Evolutionary conservation across 2,888 invertebrate species (phyloP).

Genomic region (Polydrusus pterygomalis): DNA sequence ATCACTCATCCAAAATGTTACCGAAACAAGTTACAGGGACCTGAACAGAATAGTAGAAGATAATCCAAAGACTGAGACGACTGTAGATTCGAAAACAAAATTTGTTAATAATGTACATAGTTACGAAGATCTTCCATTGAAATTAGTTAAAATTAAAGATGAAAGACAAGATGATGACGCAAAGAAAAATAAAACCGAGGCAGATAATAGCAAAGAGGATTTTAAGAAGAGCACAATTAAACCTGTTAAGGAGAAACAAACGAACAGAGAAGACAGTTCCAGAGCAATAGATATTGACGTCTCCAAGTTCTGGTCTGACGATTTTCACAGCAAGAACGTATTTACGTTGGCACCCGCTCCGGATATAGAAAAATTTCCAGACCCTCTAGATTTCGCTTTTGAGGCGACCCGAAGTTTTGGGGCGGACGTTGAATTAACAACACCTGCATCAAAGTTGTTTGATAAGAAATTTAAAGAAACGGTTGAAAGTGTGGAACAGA

Average conservation of each 20-base stretch:
- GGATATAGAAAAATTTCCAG: constrained; percentile 67
- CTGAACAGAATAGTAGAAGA: constrained; percentile 58
- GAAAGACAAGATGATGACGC: constrained; percentile 11
- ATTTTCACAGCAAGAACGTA: constrained; percentile 74
- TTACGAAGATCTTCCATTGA: constrained; percentile 42
- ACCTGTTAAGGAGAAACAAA: constrained; percentile 1
- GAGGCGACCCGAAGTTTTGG: constrained; percentile 32
- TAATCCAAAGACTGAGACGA: constrained; percentile 66
- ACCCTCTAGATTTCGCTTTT: constrained; percentile 39
- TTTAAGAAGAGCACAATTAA: constrained; percentile 38
- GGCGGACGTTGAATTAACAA: constrained; percentile 69
- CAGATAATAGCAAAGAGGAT: constrained; percentile 47
- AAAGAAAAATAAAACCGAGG: constrained; percentile 24
- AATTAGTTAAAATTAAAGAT: constrained; percentile 27
- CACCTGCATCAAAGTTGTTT: constrained; percentile 75
- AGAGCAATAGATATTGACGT: constrained; percentile 68
- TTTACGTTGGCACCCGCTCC: constrained; percentile 74
- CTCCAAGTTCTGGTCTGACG: constrained; percentile 73
- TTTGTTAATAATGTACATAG: constrained; percentile 41
- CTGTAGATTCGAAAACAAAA: constrained; percentile 44
- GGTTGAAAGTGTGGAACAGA: constrained; percentile 74
- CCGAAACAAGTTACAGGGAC: constrained; percentile 57
- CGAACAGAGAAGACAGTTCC: constrained; percentile 60
- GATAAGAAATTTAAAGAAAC: constrained; percentile 75
- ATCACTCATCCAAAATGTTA: constrained; percentile 49